Conservation (phyloP, 2,113 vertebrate species). For the Chaetops frenatus region DNA sequence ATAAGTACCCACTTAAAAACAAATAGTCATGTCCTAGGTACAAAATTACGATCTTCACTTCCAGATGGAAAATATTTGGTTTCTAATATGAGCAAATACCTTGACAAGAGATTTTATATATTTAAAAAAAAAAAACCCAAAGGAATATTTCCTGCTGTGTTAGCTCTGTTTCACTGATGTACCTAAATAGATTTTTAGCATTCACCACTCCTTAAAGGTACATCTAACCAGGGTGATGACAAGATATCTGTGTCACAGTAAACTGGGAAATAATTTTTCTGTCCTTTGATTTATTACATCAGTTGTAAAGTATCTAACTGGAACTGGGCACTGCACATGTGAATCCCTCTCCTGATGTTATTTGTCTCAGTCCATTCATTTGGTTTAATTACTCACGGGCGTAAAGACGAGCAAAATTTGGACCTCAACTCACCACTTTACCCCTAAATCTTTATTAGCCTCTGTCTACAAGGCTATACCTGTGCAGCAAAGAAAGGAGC, state of each 20-base stretch:
- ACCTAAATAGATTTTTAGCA: neutral
- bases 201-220: neutral
- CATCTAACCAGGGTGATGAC: neutral
- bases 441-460: conserved; percentile 48
- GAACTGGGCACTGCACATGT: neutral
- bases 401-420: neutral
- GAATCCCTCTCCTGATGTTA: neutral
- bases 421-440: conserved; percentile 7
- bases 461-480: conserved; percentile 31
- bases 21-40: neutral
- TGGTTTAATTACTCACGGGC: conserved; percentile 17
- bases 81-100: neutral
- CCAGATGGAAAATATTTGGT: neutral
- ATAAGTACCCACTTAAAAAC: neutral
- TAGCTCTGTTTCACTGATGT: neutral
- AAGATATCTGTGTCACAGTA: conserved; percentile 17
- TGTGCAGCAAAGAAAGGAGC: conserved; percentile 32
- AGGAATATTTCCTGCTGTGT: neutral
- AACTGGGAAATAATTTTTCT: conserved; percentile 44
- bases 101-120: neutral
- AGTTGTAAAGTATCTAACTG: conserved; percentile 42
- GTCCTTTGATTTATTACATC: conserved; percentile 63
- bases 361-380: conserved; percentile 1
- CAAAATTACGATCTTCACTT: neutral
- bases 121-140: neutral